Conservation (phyloP, 2,113 vertebrate genomes). For the Sus scrofa region DNA sequence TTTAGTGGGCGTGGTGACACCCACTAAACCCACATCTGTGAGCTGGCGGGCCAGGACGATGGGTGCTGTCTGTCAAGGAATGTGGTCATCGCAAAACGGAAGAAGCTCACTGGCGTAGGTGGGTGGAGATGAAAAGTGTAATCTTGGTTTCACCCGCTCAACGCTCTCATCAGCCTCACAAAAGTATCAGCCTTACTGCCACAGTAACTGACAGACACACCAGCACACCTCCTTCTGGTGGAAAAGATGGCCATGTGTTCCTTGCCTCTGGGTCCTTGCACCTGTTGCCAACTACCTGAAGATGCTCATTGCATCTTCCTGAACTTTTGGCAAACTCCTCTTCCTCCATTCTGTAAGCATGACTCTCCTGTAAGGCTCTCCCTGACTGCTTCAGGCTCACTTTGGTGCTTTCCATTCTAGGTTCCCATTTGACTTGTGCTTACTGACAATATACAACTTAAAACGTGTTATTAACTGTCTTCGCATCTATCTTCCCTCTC, state of each 20-base stretch:
- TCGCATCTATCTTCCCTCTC: not conserved
- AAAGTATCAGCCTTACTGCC: not conserved
- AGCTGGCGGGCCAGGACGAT: constrained; percentile 18
- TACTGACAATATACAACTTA: not conserved
- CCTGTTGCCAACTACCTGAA: not conserved
- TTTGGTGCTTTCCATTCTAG: not conserved
- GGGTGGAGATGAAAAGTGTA: not conserved
- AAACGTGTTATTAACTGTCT: not conserved
- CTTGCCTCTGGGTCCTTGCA: not conserved
- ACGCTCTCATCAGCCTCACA: not conserved
- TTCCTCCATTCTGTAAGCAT: not conserved
- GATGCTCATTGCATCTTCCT: not conserved
- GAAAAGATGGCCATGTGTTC: not conserved
- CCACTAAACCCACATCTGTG: constrained; percentile 45
- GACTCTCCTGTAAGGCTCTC: not conserved
- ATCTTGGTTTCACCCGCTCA: not conserved
- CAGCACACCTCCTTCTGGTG: not conserved
- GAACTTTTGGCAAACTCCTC: not conserved
- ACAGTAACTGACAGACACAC: not conserved
- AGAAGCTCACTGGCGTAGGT: not conserved
- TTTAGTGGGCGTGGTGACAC: not conserved
- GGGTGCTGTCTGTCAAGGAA: not conserved
- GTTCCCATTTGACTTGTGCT: not conserved
- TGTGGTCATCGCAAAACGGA: not conserved
- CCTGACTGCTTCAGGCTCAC: not conserved